Conservation (phyloP, 2,888 invertebrate genomes). For the Rhamnusium bicolor region DNA sequence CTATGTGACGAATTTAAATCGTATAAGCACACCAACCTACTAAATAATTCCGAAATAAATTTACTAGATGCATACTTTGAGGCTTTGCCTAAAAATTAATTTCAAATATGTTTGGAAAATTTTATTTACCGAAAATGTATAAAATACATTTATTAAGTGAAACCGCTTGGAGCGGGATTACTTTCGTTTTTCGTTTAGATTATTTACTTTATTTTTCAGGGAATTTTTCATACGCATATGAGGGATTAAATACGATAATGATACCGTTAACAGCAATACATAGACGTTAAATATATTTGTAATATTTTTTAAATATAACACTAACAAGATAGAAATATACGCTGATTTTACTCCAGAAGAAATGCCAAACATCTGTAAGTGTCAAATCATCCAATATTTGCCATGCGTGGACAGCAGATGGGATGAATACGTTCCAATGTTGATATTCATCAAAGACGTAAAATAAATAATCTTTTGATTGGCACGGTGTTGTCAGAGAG, state of each 20-base stretch:
- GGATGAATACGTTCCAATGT: no score
- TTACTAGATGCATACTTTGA: constrained; percentile 51
- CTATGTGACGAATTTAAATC: constrained; percentile 69
- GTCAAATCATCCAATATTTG: no score
- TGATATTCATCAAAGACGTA: no score
- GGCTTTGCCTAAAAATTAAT: constrained; percentile 49
- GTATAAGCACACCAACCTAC: constrained; percentile 66
- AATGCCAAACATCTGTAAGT: no score
- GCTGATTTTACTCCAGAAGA: no score
- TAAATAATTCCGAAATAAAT: constrained; percentile 67
- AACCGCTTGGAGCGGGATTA: constrained; percentile 23
- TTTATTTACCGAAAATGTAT: constrained; percentile 47
- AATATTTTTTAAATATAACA: no score
- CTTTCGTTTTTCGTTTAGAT: constrained; percentile 24
- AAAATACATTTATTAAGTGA: constrained; percentile 25
- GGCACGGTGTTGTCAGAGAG: no score
- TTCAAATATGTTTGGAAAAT: constrained; percentile 48
- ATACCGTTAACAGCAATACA: no score
- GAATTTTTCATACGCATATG: constrained; percentile 11
- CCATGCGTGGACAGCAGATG: no score
- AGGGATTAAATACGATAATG: not conserved
- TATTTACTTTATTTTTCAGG: constrained; percentile 20
- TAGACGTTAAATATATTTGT: no score
- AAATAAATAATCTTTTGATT: no score
- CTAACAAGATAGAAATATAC: no score